These are phyloP conservation scores for Caenorhabditis latens DNA, from an alignment of 1,140 invertebrate genomes.

Conservation along the genomic window DNA sequence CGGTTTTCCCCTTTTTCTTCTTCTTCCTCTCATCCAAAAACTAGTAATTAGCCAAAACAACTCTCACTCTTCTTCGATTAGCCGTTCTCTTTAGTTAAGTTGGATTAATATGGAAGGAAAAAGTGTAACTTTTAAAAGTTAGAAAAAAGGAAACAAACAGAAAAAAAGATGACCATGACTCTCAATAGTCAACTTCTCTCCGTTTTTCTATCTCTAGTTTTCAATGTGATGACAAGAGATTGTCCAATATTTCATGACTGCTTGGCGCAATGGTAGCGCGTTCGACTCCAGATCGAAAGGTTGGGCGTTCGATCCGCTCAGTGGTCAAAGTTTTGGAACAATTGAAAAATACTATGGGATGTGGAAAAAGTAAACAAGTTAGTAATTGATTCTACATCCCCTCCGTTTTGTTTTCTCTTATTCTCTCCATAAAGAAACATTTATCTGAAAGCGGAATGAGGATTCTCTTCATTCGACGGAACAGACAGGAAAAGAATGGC, in stretches of 20 bases:
- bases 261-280: constrained; percentile 38
- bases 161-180: background rate
- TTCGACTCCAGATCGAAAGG: constrained; percentile 58
- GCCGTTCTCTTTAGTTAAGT: constrained; percentile 5
- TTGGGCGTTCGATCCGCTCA: constrained; percentile 61
- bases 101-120: background rate
- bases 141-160: background rate
- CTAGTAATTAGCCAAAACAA: constrained; percentile 53
- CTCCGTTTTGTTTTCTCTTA: background rate
- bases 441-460: background rate
- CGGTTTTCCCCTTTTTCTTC: constrained; percentile 20
- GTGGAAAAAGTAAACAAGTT: background rate
- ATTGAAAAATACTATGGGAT: background rate
- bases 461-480: constrained; percentile 21
- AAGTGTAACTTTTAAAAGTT: background rate
- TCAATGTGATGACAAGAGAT: background rate
- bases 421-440: background rate
- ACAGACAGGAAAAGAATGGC: background rate
- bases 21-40: constrained; percentile 26
- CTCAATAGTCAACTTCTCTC: background rate
- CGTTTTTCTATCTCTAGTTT: background rate
- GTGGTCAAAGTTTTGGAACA: constrained; percentile 47
- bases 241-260: background rate
- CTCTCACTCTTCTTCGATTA: constrained; percentile 48
- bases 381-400: background rate